phyloP scores from a whole-genome alignment of 2,113 vertebrate genomes.

The Chloebia gouldiae region DNA sequence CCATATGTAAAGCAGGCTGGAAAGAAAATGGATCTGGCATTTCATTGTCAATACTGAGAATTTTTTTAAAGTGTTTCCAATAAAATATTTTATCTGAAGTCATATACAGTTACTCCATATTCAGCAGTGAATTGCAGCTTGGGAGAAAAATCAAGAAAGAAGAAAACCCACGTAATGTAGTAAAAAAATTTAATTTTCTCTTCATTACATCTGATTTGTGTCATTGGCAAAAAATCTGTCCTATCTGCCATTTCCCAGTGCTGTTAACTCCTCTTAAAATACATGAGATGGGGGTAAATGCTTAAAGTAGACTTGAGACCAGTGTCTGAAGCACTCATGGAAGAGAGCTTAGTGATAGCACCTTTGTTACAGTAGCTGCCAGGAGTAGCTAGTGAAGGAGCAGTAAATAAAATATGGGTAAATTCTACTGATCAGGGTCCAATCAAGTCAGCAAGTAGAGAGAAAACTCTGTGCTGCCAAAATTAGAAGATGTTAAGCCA shows the following conservation, averaged over 20 bases:
- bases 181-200: not conserved
- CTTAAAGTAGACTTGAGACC: not conserved
- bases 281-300: not conserved
- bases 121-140: not conserved
- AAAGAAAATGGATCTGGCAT: not conserved
- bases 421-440: not conserved
- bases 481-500: not conserved
- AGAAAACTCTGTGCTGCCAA: not conserved
- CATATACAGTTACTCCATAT: not conserved
- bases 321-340: not conserved
- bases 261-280: not conserved
- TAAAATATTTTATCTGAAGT: not conserved
- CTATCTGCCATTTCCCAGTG: not conserved
- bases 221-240: not conserved
- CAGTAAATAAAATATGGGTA: not conserved
- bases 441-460: not conserved
- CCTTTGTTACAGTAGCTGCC: not conserved
- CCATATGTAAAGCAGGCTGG: not conserved
- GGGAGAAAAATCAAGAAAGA: not conserved
- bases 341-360: not conserved
- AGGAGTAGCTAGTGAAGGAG: not conserved
- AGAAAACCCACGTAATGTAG: not conserved
- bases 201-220: not conserved
- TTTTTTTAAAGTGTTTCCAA: not conserved
- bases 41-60: not conserved